Evolutionary conservation across 2,888 invertebrate species (phyloP).

Genomic region (Lepidochitona cinerea): DNA sequence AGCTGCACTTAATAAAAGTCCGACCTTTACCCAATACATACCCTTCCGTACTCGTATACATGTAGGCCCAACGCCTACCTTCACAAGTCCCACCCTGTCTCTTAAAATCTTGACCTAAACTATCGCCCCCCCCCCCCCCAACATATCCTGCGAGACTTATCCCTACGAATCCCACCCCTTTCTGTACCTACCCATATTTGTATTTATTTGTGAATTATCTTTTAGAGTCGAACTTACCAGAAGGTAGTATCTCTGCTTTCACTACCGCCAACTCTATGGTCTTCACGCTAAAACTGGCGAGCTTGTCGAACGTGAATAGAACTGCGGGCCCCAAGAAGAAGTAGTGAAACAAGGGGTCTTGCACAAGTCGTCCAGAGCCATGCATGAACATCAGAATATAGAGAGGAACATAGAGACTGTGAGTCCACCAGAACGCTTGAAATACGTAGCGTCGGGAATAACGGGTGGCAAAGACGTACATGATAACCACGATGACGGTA

Average conservation of each 20-base stretch:
- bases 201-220: too few species aligned
- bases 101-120: too few species aligned
- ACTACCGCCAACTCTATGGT: conserved; percentile 76
- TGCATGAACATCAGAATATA: conserved; percentile 76
- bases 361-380: conserved; percentile 76
- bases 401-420: conserved; percentile 75
- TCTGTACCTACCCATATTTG: too few species aligned
- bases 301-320: conserved; percentile 75
- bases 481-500: conserved; percentile 72
- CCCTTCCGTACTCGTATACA: too few species aligned
- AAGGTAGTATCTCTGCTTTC: conserved; percentile 75
- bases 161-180: too few species aligned
- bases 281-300: conserved; percentile 75
- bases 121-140: too few species aligned
- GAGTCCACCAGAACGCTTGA: conserved; percentile 76
- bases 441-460: conserved; percentile 75
- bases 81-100: too few species aligned
- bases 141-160: too few species aligned
- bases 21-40: too few species aligned
- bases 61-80: too few species aligned
- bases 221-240: conserved; percentile 75
- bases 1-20: too few species aligned
- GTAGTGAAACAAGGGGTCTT: conserved; percentile 74
- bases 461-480: conserved; percentile 76
- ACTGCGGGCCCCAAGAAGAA: conserved; percentile 76